phyloP scores from a whole-genome alignment of 2,113 vertebrate genomes.

The Petroica traversi region DNA sequence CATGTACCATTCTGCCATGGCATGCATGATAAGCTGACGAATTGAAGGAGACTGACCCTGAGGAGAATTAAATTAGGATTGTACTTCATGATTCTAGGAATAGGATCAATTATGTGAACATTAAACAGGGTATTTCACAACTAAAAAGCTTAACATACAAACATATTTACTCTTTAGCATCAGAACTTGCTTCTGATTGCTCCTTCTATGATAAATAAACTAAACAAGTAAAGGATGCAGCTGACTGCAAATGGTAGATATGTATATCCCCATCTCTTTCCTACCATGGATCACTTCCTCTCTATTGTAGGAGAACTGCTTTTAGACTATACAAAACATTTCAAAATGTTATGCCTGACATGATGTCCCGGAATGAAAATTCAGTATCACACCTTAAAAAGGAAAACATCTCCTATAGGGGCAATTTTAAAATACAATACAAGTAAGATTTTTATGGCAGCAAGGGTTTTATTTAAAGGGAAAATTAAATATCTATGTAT shows the following conservation, averaged over 20 bases:
- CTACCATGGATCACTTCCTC: not conserved
- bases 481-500: not conserved
- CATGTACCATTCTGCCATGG: constrained; percentile 99
- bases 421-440: not conserved
- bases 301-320: accelerated
- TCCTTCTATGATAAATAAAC: not conserved
- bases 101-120: not conserved
- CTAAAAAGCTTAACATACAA: not conserved
- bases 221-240: not conserved
- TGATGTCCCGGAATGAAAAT: not conserved
- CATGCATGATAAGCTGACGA: constrained; percentile 98
- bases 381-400: not conserved
- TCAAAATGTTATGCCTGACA: not conserved
- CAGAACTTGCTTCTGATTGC: not conserved
- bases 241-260: not conserved
- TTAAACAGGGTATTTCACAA: not conserved
- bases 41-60: constrained; percentile 99
- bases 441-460: not conserved
- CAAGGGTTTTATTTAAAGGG: not conserved
- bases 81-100: not conserved
- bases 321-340: not conserved
- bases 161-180: not conserved
- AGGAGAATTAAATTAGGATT: not conserved
- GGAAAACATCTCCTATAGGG: not conserved
- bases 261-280: not conserved